phyloP scores from a whole-genome alignment of 2,888 invertebrate species.

The Noctua fimbriata region DNA sequence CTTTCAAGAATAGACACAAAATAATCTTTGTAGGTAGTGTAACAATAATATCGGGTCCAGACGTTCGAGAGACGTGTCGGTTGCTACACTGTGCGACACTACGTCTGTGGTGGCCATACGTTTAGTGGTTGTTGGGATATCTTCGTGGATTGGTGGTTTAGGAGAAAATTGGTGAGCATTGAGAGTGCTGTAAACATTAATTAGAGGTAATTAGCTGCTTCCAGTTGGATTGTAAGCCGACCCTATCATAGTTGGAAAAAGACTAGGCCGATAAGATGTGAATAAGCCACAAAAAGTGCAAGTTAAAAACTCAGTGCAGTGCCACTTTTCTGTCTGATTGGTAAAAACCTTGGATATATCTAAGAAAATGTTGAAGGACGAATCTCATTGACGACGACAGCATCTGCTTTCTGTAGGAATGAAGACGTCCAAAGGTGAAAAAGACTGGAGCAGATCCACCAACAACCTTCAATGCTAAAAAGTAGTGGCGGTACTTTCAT shows the following conservation, averaged over 20 bases:
- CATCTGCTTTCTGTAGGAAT: neutral
- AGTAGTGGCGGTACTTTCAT: no score
- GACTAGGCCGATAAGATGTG: neutral
- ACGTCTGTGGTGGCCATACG: constrained; percentile 6
- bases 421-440: neutral
- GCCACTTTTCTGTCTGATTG: neutral
- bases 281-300: neutral
- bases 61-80: constrained; percentile 55
- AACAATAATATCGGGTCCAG: constrained; percentile 65
- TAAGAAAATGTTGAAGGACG: neutral
- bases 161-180: neutral
- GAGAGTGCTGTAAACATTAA: neutral
- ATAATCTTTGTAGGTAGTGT: constrained; percentile 50
- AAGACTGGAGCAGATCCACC: neutral
- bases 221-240: neutral
- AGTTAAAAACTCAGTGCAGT: neutral
- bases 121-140: constrained; percentile 19
- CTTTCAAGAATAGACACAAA: constrained; percentile 51
- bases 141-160: neutral
- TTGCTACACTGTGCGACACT: constrained; percentile 41
- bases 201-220: neutral
- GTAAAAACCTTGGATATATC: neutral
- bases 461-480: neutral
- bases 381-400: neutral
- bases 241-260: neutral